Base-by-base conservation (phyloP, 1,140 invertebrate genomes). In the Drepana arcuata region DNA sequence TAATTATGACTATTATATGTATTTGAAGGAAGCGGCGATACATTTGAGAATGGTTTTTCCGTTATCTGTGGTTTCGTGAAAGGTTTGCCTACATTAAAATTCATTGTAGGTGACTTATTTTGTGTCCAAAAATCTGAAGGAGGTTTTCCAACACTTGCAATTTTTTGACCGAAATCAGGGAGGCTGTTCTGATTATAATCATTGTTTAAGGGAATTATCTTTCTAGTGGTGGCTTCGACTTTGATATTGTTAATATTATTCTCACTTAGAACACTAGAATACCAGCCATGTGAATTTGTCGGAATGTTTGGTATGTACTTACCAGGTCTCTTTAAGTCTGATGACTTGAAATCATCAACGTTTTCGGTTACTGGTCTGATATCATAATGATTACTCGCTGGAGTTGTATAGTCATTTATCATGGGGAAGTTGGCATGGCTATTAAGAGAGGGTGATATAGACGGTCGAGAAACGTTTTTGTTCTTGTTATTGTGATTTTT, bases 351-450 rank as follows among this genome's bases (percentile, higher is more conserved):
- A 14, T 65, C 46, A 16, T 56, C 43, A 16, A 39, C 14, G 28
- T 53, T 31, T 48, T 65, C 60, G 25, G 51, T 64, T n/a, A 56
- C 52, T 24, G 37, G 47, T 40, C 60, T 70, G 2, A 55, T 30
- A 34, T 34, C 24, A 5, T 57, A 41, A 11, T 38, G 32, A 7
- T 12, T 15, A 30, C 7, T 41, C 23, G 15, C 16, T 16, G 24
- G 7, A 28, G 41, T 46, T 0, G 38, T 34, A 25, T 65, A 31
- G 36, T 82, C 78, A 45, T 74, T 80, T 23, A 70, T 64, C 65
- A 84, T 71, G 12, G 78, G 81, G 49, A 84, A 84, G 61, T 84
- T 84, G 0, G 78, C 81, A 38, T 84, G 81, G 54, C 79, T 83
- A 32, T 84, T 84, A 14, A 62, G 9, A 26, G 63, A 66, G n/a